phyloP scores from a whole-genome alignment of 1,140 invertebrate species.

The Drosophila bocki region DNA sequence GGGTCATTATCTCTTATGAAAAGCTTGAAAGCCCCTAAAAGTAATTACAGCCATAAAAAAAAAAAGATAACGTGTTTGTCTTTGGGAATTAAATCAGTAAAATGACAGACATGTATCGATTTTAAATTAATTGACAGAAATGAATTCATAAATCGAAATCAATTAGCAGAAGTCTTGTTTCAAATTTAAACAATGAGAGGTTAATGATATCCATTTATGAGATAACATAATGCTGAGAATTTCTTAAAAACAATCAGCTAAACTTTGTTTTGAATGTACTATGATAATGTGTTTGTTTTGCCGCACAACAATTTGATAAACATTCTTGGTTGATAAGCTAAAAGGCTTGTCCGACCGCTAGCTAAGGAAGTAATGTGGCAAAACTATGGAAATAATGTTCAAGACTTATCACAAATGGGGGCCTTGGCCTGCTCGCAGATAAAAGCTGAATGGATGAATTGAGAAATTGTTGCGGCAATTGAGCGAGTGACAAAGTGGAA shows the following conservation, averaged over 20 bases:
- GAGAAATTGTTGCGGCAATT: slow-evolving; percentile 25
- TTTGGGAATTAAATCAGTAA: neutral
- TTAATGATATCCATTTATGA: neutral
- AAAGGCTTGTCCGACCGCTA: neutral
- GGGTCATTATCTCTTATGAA: neutral
- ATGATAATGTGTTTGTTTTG: neutral
- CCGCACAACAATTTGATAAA: neutral
- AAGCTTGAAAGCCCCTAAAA: neutral
- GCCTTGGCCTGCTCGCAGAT: slow-evolving; percentile 38
- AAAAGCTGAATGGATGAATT: slow-evolving; percentile 26
- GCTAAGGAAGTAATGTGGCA: slow-evolving; percentile 29
- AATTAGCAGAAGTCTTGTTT: neutral
- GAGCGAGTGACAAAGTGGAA: slow-evolving; percentile 10
- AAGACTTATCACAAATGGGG: slow-evolving; percentile 16
- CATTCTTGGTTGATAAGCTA: slow-evolving; percentile 10
- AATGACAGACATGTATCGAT: slow-evolving; percentile 3
- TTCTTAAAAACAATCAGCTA: neutral
- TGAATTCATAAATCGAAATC: neutral
- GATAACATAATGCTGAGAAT: neutral
- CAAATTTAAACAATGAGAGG: neutral
- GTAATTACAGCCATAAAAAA: slow-evolving; percentile 4
- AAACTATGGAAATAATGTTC: slow-evolving; percentile 17
- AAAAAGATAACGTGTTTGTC: neutral
- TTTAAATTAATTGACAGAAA: neutral
- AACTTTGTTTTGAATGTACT: slow-evolving; percentile 2